A percentile compares a stretch with the other conserved stretches of the same genome.
Conservation (phyloP, 2,888 invertebrate species). For the Tubulanus polymorphus region DNA sequence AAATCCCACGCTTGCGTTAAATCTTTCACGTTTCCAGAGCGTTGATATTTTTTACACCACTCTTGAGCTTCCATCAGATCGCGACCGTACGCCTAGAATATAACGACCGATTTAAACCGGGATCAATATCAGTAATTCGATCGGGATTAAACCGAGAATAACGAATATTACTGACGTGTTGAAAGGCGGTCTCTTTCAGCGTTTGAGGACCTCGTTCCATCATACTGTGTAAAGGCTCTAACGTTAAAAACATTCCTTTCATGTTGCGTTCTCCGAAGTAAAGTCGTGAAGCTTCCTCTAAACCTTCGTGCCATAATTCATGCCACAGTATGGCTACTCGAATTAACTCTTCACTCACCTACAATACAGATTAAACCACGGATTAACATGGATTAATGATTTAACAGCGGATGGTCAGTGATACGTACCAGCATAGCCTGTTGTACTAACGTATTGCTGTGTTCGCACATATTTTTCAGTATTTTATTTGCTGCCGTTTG, state of each 20-base stretch:
- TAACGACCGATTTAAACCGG: neutral
- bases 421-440: constrained; percentile 89
- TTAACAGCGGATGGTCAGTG: neutral
- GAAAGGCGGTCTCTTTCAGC: constrained; percentile 93
- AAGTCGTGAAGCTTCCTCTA: constrained; percentile 77
- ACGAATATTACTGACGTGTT: too few relatives aligned
- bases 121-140: too few relatives aligned
- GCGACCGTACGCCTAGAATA: constrained; percentile 75
- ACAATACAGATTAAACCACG: constrained; percentile 4
- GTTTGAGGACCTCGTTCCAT: constrained; percentile 92
- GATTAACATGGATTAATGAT: neutral
- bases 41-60: constrained; percentile 87
- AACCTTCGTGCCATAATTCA: constrained; percentile 97
- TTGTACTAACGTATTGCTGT: constrained; percentile 83
- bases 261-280: constrained; percentile 95
- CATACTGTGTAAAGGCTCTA: constrained; percentile 92
- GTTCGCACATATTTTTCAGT: constrained; percentile 90
- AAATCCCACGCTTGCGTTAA: constrained; percentile 98
- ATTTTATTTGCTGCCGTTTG: constrained; percentile 90
- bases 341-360: constrained; percentile 85
- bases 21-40: constrained; percentile 81
- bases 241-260: constrained; percentile 90
- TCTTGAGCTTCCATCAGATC: constrained; percentile 92
- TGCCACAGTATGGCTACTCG: constrained; percentile 99
- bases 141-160: too few relatives aligned